Evolutionary conservation across 2,113 vertebrate species (phyloP).

Genomic region (Psammodynastes pulverulentus): DNA sequence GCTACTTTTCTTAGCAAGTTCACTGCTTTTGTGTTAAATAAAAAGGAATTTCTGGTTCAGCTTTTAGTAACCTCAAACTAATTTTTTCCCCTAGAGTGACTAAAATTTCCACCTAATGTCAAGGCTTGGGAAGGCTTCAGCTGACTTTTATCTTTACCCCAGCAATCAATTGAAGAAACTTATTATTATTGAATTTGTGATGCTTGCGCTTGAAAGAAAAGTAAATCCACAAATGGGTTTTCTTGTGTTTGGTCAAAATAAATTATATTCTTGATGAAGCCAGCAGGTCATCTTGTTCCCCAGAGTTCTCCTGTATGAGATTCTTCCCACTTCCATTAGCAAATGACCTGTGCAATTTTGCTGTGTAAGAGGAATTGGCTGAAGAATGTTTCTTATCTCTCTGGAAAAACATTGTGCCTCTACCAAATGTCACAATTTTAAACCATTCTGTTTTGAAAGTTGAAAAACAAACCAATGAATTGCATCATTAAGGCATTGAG

Average conservation of each 20-base stretch:
- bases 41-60: constrained; percentile 27
- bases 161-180: neutral
- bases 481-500: neutral
- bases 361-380: constrained; percentile 4
- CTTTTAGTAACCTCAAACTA: constrained; percentile 32
- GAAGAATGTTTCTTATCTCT: constrained; percentile 6
- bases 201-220: constrained; percentile 10
- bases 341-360: constrained; percentile 15
- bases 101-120: constrained; percentile 9
- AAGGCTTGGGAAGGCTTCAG: neutral
- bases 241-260: constrained; percentile 5
- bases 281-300: constrained; percentile 17
- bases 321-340: constrained; percentile 17
- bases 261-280: constrained; percentile 25
- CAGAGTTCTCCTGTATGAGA: constrained; percentile 18
- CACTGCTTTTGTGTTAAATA: neutral
- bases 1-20: neutral
- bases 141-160: constrained; percentile 31
- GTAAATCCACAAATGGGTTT: neutral
- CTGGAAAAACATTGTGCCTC: neutral
- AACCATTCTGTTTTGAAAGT: neutral
- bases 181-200: constrained; percentile 19
- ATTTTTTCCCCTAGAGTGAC: neutral
- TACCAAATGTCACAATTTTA: neutral
- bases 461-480: neutral